A percentile compares a stretch with the other conserved stretches of the same genome.
Conservation (phyloP, 2,113 vertebrate species). For the Phycodurus eques region DNA sequence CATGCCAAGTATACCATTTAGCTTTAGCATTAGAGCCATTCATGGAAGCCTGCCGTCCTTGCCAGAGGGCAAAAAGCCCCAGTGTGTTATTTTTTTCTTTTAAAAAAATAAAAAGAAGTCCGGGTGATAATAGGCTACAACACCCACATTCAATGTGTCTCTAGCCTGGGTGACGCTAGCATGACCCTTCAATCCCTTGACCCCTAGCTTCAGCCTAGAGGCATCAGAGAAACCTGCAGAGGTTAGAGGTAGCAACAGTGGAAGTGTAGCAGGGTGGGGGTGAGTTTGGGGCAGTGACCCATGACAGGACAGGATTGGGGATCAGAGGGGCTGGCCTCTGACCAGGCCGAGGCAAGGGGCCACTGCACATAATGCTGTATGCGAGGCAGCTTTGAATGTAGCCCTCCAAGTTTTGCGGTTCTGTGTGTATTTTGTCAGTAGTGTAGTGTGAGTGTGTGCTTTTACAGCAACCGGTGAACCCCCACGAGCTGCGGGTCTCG, state of each 20-base stretch:
- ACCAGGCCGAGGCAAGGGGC: conserved; percentile 67
- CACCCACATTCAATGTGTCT: conserved; percentile 82
- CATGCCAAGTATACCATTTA: conserved; percentile 63
- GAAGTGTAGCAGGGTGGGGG: conserved; percentile 71
- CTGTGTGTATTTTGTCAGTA: conserved; percentile 49
- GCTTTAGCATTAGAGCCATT: conserved; percentile 56
- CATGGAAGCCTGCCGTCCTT: conserved; percentile 40
- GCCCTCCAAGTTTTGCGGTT: conserved; percentile 32
- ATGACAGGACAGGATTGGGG: conserved; percentile 83
- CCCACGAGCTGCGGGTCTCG: conserved; percentile 60
- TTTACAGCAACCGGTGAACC: conserved; percentile 76
- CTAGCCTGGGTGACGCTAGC: conserved; percentile 79
- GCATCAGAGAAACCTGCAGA: conserved; percentile 57
- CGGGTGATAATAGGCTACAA: conserved; percentile 88
- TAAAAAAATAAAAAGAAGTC: conserved; percentile 56
- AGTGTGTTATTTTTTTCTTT: conserved; percentile 72
- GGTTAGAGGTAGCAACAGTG: conserved; percentile 61
- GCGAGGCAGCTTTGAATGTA: conserved; percentile 44
- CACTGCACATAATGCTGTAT: conserved; percentile 70
- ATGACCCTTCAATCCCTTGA: conserved; percentile 89
- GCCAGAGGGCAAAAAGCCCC: conserved; percentile 56
- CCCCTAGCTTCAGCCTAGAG: conserved; percentile 76
- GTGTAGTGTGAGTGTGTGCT: conserved; percentile 20
- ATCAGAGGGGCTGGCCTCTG: conserved; percentile 81
- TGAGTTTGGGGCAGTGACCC: conserved; percentile 82